Evolutionary conservation across 2,888 invertebrate species (phyloP), one percentile per base, ranked within the genome.

Genomic region (Tenthredo mesomela): DNA sequence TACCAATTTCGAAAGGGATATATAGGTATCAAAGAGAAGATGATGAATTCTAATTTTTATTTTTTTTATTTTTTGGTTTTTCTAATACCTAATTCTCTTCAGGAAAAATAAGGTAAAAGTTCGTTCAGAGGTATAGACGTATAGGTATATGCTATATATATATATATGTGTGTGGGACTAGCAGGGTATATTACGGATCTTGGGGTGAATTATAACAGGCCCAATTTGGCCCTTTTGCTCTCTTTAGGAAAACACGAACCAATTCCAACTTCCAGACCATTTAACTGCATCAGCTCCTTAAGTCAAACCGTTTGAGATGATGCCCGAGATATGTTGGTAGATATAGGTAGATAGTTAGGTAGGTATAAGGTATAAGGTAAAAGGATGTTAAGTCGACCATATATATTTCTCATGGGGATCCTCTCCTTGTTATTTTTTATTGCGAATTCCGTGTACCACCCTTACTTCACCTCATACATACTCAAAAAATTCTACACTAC

Each of bases 351-450:
- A 37, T 37, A 37, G 37, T 6, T 37, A 25, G 61, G 33, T 33
- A 61, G 61, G 61, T 61, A 61, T 40, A 40, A 43, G 29, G 33
- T 25, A 21, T 73, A 37, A n/a, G n/a, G n/a, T 83, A 54, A 85
- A 88, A 86, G 47, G 77, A n/a, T 54, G 54, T 50, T 29, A 77
- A 50, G 47, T 50, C 77, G 77, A 77, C 50, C 77, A 77, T 29
- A 29, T 29, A 29, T 54, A 77, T 77, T 77, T 77, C 77, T 77
- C 77, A 29, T 77, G 50, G 29, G 75, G 77, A 77, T 77, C 25
- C 25, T 77, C 6, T 88, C 88, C 89, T 90, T 89, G 88, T 90
- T 90, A 90, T 90, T 90, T 90, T 90, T 90, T 88, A 90, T 86
- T 87, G 86, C 87, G 84, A 70, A 65, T 77, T 77, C 77, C 77